phyloP scores from a whole-genome alignment of 2,113 vertebrate species.

The Pollachius pollachius region DNA sequence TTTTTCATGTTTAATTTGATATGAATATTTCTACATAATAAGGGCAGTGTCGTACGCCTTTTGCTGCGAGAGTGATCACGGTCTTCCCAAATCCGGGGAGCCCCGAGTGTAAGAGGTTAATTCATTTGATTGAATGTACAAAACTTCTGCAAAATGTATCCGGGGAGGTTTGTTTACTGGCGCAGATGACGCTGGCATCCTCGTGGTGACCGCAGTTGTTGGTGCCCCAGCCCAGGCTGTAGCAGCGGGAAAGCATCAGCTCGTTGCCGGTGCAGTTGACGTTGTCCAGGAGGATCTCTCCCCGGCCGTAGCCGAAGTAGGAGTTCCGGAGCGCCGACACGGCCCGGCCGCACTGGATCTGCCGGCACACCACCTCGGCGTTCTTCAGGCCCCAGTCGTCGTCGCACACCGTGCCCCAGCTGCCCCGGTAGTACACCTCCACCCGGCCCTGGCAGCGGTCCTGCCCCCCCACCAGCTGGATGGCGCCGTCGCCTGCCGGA shows the following conservation, averaged over 20 bases:
- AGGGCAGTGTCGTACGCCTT: too few species aligned
- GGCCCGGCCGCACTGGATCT: conserved; percentile 82
- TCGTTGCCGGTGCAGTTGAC: conserved; percentile 86
- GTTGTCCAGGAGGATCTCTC: conserved; percentile 89
- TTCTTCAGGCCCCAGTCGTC: conserved; percentile 88
- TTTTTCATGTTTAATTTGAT: too few species aligned
- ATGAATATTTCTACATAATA: too few species aligned
- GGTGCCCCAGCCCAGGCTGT: conserved; percentile 89
- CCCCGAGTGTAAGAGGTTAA: too few species aligned
- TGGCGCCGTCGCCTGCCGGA: conserved; percentile 80
- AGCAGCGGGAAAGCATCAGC: conserved; percentile 74
- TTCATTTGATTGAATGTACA: neutral
- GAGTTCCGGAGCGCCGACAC: conserved; percentile 81
- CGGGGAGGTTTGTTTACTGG: conserved; percentile 65
- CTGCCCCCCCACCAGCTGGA: conserved; percentile 80
- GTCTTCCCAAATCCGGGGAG: too few species aligned
- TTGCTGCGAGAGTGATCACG: too few species aligned
- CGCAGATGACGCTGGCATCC: conserved; percentile 87
- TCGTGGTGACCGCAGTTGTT: conserved; percentile 97
- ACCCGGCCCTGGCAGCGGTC: conserved; percentile 87
- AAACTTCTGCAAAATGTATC: neutral
- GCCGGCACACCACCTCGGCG: conserved; percentile 86
- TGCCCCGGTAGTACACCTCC: conserved; percentile 85
- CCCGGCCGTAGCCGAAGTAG: conserved; percentile 88
- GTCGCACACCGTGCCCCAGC: conserved; percentile 94